Base-by-base conservation (phyloP, 2,113 vertebrate species). In the Hippocampus guttulatus region DNA sequence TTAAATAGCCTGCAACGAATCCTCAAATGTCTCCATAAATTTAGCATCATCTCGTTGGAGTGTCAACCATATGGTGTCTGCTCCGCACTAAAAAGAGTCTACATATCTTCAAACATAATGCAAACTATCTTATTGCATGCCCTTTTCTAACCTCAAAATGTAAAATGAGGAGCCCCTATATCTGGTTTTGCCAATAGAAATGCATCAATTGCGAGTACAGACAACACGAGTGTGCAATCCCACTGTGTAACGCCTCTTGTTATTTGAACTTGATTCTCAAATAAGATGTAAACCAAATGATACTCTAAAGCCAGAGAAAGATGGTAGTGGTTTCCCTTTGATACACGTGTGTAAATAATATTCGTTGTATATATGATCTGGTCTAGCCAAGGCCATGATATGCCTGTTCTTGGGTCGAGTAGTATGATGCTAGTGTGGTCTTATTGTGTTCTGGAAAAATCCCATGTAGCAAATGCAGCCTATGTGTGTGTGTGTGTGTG, bases 201-300 rank as follows among this genome's bases (percentile, higher is more conserved):
- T 3, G n/a, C 10, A 25, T 45, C 43, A 45, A 45, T 12, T 2
- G 20, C 49, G 20, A 52, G 7, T 21, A 52, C 52, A 21, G 21
- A n/a, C 10, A 54, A 20, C 2, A 21, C 30, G 30, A 33, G 4
- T 33, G 30, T 4, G 30, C 30, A 33, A 33, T 33, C 3, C 52
- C 20, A 11, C 61, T 40, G 8, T 21, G 30, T 21, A 3, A 40
- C 8, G 33, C 8, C 61, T 10, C 30, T 40, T 63, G 33, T 18
- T 30, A 33, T 61, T 33, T 33, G 21, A 54, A 30, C 72, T 80
- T 77, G 73, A 86, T 86, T 82, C 87, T 88, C 82, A 89, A 85
- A 90, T 89, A 87, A 87, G 81, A 75, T 73, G 86, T 84, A 81
- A 89, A 89, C 77, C 83, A 86, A 91, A 90, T 86, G 79, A 77